Evolutionary conservation across 2,888 invertebrate species (phyloP), one percentile per base, ranked within the genome.

Genomic region (Teinopalpus imperialis): DNA sequence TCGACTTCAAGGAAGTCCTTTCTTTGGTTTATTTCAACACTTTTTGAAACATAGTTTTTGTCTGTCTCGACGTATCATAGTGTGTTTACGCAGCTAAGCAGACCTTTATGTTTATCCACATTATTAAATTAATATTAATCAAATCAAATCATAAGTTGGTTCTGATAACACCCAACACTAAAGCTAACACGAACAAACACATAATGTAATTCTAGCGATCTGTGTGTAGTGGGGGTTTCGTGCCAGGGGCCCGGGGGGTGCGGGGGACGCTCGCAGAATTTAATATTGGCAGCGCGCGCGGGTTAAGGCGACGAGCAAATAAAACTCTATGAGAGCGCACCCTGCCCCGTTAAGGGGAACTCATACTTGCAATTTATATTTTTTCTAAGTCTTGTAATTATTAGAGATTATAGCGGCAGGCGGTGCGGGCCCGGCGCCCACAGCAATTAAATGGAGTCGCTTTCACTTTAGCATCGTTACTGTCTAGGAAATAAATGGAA

Each of bases 291-390:
- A 62, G 77, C 69, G 77, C 50, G 57, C 72, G 73, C 79, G 81
- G 85, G 85, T 83, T 86, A 83, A 86, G 83, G 82, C 85, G 77
- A 69, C 75, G 79, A 53, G 81, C 81, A 85, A 85, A 86, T 81
- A 85, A 78, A 81, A 81, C 78, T 81, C 65, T 74, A 72, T 69
- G 81, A 75, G 74, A 78, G 76, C 78, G 78, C 73, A 68, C 72
- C 74, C 64, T 24, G 30, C 35, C 54, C 49, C 32, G 50, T 75
- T 79, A 81, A 82, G 79, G 79, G 55, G 54, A 46, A 51, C 59
- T 10, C n/a, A 6, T 23, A 8, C 14, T 21, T 14, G 4, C 20
- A 29, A 29, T 27, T n/a, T n/a, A n/a, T n/a, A n/a, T n/a, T n/a
- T n/a, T n/a, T n/a, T n/a, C n/a, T 20, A 8, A 34, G 16, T 16